Conservation (phyloP, 2,888 invertebrate species). For the Homarus gammarus region DNA sequence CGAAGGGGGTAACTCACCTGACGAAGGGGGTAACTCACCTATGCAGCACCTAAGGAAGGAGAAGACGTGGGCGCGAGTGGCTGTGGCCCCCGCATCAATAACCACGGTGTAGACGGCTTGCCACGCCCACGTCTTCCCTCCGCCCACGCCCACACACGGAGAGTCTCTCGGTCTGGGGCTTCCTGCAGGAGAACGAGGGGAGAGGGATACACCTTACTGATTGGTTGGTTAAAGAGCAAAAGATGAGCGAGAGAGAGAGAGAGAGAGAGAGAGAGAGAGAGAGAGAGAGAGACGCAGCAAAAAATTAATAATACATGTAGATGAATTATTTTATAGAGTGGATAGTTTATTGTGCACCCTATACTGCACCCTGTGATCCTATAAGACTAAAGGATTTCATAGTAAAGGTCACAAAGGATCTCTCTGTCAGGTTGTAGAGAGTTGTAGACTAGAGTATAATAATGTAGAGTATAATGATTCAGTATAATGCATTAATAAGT, state of each 20-base stretch:
- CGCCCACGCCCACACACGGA: constrained; percentile 56
- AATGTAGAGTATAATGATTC: too few species aligned
- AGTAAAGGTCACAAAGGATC: too few species aligned
- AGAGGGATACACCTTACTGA: neutral
- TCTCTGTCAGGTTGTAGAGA: too few species aligned
- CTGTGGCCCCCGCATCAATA: constrained; percentile 53
- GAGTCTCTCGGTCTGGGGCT: constrained; percentile 33
- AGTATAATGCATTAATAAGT: too few species aligned
- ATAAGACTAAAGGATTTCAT: too few species aligned
- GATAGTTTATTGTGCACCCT: too few species aligned
- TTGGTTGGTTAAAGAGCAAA: neutral
- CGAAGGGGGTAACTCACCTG: neutral
- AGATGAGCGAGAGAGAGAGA: neutral
- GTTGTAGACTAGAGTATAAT: too few species aligned
- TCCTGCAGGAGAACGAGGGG: constrained; percentile 13
- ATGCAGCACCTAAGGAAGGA: constrained; percentile 67
- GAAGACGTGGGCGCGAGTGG: constrained; percentile 57
- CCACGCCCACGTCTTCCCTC: constrained; percentile 48
- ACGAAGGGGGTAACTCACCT: constrained; percentile 12
- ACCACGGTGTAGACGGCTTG: constrained; percentile 66
- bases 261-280: neutral
- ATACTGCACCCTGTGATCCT: too few species aligned
- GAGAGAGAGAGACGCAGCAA: neutral
- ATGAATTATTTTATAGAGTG: too few species aligned
- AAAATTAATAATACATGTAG: too few species aligned